Percentiles rank a stretch among this genome's conserved stretches.
Conservation (phyloP, 37 sponge, comb jelly and placozoan genomes). For the Lycopodina hypogea region DNA sequence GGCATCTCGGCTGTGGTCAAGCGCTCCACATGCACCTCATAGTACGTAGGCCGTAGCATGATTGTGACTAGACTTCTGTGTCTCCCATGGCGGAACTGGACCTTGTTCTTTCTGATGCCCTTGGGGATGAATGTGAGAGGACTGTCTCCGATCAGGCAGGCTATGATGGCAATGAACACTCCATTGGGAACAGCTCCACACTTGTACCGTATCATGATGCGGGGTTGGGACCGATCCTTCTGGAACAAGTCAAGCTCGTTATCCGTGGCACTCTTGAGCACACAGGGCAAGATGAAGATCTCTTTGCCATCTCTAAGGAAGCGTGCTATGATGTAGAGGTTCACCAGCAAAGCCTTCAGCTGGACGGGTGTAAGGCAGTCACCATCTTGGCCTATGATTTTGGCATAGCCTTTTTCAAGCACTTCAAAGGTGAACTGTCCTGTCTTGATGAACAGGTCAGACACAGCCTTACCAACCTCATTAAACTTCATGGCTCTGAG, state of each 20-base stretch:
- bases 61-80: neutral
- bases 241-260: neutral
- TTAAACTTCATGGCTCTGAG: neutral
- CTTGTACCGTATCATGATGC: neutral
- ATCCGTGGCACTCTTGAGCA: neutral
- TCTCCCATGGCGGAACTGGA: neutral
- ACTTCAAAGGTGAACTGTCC: constrained; percentile 5
- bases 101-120: neutral
- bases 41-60: neutral
- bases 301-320: neutral
- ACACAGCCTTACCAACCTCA: neutral
- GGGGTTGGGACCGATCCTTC: no score
- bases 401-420: neutral
- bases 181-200: constrained; percentile 9
- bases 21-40: neutral
- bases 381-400: neutral
- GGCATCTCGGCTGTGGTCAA: neutral
- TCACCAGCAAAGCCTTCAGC: neutral
- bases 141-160: neutral
- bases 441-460: neutral
- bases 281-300: neutral
- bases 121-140: neutral
- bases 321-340: neutral
- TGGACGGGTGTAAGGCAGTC: neutral
- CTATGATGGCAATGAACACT: neutral